Conservation (phyloP, 2,888 invertebrate species). For the Charanyca ferruginea region DNA sequence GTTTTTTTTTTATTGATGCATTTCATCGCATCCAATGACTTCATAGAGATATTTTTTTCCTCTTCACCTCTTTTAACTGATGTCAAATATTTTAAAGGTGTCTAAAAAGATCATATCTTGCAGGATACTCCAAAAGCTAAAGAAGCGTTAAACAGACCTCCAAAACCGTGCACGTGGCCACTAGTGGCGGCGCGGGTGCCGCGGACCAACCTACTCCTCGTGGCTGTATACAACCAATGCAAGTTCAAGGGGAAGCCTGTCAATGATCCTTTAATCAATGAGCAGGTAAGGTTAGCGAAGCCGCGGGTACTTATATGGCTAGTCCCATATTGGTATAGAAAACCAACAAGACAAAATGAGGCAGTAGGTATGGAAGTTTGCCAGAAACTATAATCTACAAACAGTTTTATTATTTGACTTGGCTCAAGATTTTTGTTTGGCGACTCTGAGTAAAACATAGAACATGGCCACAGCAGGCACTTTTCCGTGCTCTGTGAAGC, state of each 20-base stretch:
- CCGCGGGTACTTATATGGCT: no score
- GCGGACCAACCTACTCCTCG: slow-evolving; percentile 81
- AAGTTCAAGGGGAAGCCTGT: slow-evolving; percentile 66
- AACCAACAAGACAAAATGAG: no score
- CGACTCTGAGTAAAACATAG: no score
- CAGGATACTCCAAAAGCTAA: slow-evolving; percentile 77
- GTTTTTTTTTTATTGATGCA: background rate
- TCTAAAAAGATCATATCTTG: slow-evolving; percentile 11
- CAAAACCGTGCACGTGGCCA: slow-evolving; percentile 82
- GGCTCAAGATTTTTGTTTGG: no score
- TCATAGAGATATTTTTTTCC: background rate
- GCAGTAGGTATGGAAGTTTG: no score
- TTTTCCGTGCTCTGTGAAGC: no score
- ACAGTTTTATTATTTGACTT: no score
- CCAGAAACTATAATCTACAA: no score
- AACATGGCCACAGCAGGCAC: no score
- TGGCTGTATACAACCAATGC: slow-evolving; percentile 81
- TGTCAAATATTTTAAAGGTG: background rate
- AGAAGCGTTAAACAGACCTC: slow-evolving; percentile 72
- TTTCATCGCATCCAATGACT: background rate
- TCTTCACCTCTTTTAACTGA: background rate
- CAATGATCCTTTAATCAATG: slow-evolving; percentile 79
- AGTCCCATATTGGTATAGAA: no score
- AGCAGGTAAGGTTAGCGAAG: slow-evolving; percentile 69
- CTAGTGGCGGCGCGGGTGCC: slow-evolving; percentile 81